These are phyloP conservation scores for Microcebus lehilahytsara DNA, from an alignment of 2,113 vertebrate genomes.

Conservation along the genomic window DNA sequence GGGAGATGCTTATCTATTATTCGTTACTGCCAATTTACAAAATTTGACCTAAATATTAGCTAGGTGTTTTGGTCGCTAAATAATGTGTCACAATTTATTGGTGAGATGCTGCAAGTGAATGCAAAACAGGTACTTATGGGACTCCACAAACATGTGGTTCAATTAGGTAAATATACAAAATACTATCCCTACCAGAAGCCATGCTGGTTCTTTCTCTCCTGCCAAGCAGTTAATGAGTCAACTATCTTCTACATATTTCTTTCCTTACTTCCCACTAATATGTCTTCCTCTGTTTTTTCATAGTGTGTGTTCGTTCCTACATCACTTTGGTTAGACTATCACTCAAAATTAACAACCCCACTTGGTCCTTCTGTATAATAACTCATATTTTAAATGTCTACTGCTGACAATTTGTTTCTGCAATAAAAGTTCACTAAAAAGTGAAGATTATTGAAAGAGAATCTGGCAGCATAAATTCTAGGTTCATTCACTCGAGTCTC, in stretches of 20 bases:
- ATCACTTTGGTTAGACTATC: not conserved
- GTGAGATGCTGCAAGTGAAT: not conserved
- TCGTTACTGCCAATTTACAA: not conserved
- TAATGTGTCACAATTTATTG: not conserved
- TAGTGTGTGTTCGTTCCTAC: rapidly evolving
- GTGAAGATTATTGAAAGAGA: not conserved
- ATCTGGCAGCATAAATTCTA: not conserved
- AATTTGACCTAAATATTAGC: not conserved
- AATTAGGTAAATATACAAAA: too few species aligned
- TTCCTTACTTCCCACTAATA: not conserved
- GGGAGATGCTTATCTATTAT: not conserved
- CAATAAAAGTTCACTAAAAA: not conserved
- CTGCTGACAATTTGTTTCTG: not conserved
- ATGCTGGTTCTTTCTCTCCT: not conserved
- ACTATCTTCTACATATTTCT: not conserved
- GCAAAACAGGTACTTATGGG: not conserved
- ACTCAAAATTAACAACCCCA: not conserved
- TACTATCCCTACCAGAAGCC: rapidly evolving
- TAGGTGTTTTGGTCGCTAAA: not conserved
- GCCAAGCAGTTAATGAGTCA: not conserved
- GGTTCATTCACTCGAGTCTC: not conserved
- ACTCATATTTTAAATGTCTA: not conserved
- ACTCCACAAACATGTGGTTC: not conserved
- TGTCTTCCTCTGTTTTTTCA: not conserved
- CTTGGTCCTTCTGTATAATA: not conserved